phyloP scores from a whole-genome alignment of 2,797 vertebrate genomes.

The Margarornis squamiger region DNA sequence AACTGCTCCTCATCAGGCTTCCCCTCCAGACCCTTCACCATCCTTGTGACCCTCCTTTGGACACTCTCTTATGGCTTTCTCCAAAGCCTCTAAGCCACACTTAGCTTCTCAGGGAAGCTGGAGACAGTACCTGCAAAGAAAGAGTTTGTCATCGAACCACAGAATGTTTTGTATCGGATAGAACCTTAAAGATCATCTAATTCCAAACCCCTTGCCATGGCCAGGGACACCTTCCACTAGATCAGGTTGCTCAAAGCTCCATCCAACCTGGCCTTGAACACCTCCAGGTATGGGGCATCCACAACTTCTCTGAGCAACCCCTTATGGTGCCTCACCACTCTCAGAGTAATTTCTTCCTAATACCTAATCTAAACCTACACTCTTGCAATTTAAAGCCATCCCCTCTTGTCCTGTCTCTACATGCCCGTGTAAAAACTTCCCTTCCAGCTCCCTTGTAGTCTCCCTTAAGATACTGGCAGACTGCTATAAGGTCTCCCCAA shows the following conservation, averaged over 20 bases:
- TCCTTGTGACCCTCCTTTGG: neutral
- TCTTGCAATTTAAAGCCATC: neutral
- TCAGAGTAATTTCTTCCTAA: neutral
- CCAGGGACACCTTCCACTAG: neutral
- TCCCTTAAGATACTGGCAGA: neutral
- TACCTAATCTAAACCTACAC: neutral
- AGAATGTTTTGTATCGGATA: neutral
- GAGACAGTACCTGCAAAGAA: neutral
- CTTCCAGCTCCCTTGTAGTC: neutral
- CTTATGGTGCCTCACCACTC: no score
- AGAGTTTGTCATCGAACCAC: neutral
- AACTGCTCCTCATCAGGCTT: neutral
- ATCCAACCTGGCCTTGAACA: neutral
- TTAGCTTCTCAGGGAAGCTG: neutral
- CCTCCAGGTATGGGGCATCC: neutral
- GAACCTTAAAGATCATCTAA: neutral
- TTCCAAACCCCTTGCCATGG: neutral
- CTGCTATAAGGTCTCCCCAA: neutral
- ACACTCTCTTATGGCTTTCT: neutral
- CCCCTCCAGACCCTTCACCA: neutral
- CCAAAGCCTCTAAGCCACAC: neutral
- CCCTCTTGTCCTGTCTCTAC: neutral
- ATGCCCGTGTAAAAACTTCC: neutral
- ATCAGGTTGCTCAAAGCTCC: neutral
- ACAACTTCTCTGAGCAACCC: neutral